These are phyloP conservation scores for Gallinago jamesoni DNA, from an alignment of 2,113 vertebrate species.

Conservation along the genomic window DNA sequence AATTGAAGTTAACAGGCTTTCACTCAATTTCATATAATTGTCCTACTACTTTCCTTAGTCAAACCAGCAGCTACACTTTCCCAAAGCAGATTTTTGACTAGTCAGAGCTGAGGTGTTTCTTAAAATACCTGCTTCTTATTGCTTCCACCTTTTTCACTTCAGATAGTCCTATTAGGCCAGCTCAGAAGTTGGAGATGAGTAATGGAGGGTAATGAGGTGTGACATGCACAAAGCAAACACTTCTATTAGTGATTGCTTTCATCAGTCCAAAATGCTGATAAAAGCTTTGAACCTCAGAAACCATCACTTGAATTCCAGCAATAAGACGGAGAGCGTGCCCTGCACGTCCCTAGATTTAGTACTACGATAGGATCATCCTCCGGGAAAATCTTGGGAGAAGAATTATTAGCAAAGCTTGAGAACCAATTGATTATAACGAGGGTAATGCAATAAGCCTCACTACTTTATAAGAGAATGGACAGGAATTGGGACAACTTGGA, in stretches of 20 bases:
- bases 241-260: not conserved
- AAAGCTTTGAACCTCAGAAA: not conserved
- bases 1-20: not conserved
- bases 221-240: not conserved
- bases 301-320: not conserved
- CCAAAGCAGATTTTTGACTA: not conserved
- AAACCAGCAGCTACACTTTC: not conserved
- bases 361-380: not conserved
- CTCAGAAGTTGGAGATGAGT: not conserved
- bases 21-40: not conserved
- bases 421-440: not conserved
- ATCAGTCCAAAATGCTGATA: not conserved
- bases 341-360: not conserved
- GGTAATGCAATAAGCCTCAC: not conserved
- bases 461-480: not conserved
- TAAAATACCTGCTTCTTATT: not conserved
- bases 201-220: not conserved
- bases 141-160: not conserved
- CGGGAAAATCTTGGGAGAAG: not conserved
- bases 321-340: fast-evolving
- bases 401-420: not conserved
- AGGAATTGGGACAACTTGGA: not conserved
- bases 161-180: not conserved
- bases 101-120: not conserved
- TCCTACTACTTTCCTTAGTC: not conserved